Conservation (phyloP, 2,797 vertebrate genomes). For the Rousettus madagascariensis region DNA sequence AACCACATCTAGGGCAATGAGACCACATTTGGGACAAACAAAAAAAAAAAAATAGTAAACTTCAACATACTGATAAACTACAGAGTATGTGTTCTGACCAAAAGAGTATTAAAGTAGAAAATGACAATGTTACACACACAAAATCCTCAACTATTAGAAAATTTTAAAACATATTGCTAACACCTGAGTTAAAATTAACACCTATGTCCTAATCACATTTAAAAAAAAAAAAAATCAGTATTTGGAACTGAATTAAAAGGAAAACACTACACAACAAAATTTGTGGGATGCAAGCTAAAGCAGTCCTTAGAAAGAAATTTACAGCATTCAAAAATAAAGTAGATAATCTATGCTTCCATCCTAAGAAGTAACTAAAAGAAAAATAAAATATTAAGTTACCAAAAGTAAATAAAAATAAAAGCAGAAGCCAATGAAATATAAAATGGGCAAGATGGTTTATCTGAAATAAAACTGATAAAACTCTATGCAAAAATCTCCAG, state of each 20-base stretch:
- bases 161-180: neutral
- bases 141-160: neutral
- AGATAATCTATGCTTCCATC: neutral
- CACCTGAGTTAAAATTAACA: neutral
- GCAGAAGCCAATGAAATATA: neutral
- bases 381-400: neutral
- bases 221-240: neutral
- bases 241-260: neutral
- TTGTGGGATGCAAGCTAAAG: neutral
- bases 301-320: neutral
- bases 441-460: neutral
- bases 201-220: neutral
- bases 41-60: neutral
- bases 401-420: neutral
- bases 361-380: neutral
- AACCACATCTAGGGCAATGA: neutral
- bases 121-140: neutral
- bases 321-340: neutral
- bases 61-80: neutral
- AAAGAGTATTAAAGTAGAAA: neutral
- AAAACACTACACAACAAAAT: neutral
- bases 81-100: neutral
- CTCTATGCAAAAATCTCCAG: neutral
- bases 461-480: neutral
- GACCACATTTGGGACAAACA: too few relatives aligned